Percentiles rank a stretch among this genome's conserved stretches.
These are phyloP conservation scores for human DNA, from an alignment of 2,113 vertebrate species.

Conservation along the genomic window GRCh38 chr7:134784501-134785000, in stretches of 20 bases:
- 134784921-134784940: neutral
- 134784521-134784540: neutral
- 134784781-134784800: neutral
- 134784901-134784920: neutral
- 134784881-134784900: slow-evolving; percentile 24
- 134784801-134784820: neutral
- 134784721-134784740: neutral
- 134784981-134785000: neutral
- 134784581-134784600: neutral
- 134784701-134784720: neutral
- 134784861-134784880: neutral
- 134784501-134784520: neutral
- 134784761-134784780: neutral
- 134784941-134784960: neutral
- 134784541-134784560: neutral
- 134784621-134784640: neutral
- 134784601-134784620: neutral
- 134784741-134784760: neutral
- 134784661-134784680: neutral
- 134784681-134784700: neutral
- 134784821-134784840: neutral
- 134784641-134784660: neutral
- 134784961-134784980: slow-evolving; percentile 20
- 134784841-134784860: neutral
- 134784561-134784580: neutral